Conservation (phyloP, 2,113 vertebrate genomes). For the Falco punctatus region DNA sequence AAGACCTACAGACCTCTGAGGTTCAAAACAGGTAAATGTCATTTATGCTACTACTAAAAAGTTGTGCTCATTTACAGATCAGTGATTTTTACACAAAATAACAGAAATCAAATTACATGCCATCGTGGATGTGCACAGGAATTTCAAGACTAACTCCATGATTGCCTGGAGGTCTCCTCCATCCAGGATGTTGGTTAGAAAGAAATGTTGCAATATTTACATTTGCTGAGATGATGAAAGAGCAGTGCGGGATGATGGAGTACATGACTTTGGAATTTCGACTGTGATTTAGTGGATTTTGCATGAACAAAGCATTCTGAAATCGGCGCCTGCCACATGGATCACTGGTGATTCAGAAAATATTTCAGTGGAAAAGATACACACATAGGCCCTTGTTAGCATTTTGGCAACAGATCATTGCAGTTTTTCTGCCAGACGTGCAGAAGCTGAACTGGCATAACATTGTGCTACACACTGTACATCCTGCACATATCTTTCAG, state of each 20-base stretch:
- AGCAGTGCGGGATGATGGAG: slow-evolving; percentile 1
- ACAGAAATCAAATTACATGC: not conserved
- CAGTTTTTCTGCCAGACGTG: slow-evolving; percentile 37
- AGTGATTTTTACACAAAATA: not conserved
- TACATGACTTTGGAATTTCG: not conserved
- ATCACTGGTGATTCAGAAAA: slow-evolving; percentile 47
- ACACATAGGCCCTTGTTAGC: slow-evolving; percentile 43
- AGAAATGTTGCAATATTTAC: slow-evolving; percentile 1
- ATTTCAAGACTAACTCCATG: not conserved
- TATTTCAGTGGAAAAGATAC: slow-evolving; percentile 36
- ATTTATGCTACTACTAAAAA: not conserved
- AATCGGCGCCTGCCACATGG: slow-evolving; percentile 46
- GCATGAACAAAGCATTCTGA: slow-evolving; percentile 50
- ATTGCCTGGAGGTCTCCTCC: not conserved
- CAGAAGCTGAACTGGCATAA: slow-evolving; percentile 49
- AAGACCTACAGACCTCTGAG: not conserved
- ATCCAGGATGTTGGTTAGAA: not conserved
- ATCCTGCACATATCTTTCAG: slow-evolving; percentile 46
- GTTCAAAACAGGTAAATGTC: not conserved
- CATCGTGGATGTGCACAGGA: rapidly evolving
- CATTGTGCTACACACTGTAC: slow-evolving; percentile 25
- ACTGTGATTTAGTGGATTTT: slow-evolving; percentile 42
- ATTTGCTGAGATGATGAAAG: slow-evolving; percentile 35
- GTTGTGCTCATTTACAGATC: not conserved
- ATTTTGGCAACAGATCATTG: slow-evolving; percentile 42